Conservation (phyloP, 2,888 invertebrate species). For the Cetonia aurata region DNA sequence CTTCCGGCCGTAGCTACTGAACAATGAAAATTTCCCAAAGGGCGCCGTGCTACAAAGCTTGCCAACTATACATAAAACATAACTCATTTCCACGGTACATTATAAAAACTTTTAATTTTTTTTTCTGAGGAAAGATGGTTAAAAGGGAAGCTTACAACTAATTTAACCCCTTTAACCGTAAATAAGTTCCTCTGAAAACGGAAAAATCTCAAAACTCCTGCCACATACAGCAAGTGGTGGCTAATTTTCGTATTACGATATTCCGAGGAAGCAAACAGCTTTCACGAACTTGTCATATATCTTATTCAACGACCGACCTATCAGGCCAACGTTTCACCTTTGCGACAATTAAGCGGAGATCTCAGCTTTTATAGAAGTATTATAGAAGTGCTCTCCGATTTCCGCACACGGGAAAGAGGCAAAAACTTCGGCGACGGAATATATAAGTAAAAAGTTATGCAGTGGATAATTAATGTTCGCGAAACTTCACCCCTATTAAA, state of each 20-base stretch:
- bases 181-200: too few species aligned
- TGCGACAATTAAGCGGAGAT: constrained; percentile 22
- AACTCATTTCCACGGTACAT: neutral
- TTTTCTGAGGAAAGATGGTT: too few species aligned
- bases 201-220: neutral
- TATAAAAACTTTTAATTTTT: constrained; percentile 5
- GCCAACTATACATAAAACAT: neutral
- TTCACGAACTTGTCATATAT: constrained; percentile 25
- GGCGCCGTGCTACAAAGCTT: constrained; percentile 1
- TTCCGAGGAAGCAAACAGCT: neutral
- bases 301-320: constrained; percentile 10
- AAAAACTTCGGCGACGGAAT: constrained; percentile 8
- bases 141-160: too few species aligned
- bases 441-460: constrained; percentile 22
- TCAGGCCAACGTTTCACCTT: constrained; percentile 4
- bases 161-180: too few species aligned
- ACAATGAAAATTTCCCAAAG: constrained; percentile 11
- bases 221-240: neutral
- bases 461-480: constrained; percentile 14
- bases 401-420: neutral
- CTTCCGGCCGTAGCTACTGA: neutral
- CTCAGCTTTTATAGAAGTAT: constrained; percentile 15
- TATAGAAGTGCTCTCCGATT: constrained; percentile 10
- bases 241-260: constrained; percentile 14
- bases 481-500: constrained; percentile 17